Percentiles rank a stretch among this genome's conserved stretches.
Evolutionary conservation across 92 coral and sea anemone genomes (phyloP).

Genomic region (Desmophyllum pertusum): DNA sequence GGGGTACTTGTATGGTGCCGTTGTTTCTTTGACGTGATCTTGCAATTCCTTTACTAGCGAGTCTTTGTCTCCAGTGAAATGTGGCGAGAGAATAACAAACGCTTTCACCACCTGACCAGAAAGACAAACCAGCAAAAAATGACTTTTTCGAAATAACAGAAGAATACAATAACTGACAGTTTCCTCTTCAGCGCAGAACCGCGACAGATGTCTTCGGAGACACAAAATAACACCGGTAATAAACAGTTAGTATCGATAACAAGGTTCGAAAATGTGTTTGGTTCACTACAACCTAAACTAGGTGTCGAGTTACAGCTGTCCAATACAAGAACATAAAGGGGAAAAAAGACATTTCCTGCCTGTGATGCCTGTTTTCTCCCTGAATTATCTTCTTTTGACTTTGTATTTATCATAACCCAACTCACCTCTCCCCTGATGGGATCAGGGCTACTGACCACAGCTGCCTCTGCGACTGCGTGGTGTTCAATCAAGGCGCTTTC

Average conservation of each 20-base stretch:
- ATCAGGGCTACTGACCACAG: constrained; percentile 91
- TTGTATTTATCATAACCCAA: neutral
- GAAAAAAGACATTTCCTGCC: no score
- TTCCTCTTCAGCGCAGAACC: no score
- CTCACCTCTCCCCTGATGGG: constrained; percentile 86
- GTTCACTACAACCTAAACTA: no score
- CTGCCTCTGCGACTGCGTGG: constrained; percentile 86
- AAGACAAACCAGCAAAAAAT: neutral
- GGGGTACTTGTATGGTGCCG: constrained; percentile 89
- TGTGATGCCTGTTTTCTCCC: neutral
- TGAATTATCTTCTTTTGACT: neutral
- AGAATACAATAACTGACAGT: no score
- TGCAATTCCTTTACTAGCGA: constrained; percentile 71
- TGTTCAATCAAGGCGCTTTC: constrained; percentile 91
- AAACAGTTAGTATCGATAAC: no score
- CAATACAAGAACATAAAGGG: no score
- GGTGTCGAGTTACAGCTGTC: no score
- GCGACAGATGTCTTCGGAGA: no score
- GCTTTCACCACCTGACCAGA: constrained; percentile 78
- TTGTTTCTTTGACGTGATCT: constrained; percentile 76
- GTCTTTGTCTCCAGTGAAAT: constrained; percentile 67
- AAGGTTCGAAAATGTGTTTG: no score
- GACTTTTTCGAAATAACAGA: no score
- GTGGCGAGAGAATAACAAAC: constrained; percentile 70
- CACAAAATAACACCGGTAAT: no score